Evolutionary conservation across 2,888 invertebrate genomes (phyloP).

Genomic region (Yponomeuta evonymella): DNA sequence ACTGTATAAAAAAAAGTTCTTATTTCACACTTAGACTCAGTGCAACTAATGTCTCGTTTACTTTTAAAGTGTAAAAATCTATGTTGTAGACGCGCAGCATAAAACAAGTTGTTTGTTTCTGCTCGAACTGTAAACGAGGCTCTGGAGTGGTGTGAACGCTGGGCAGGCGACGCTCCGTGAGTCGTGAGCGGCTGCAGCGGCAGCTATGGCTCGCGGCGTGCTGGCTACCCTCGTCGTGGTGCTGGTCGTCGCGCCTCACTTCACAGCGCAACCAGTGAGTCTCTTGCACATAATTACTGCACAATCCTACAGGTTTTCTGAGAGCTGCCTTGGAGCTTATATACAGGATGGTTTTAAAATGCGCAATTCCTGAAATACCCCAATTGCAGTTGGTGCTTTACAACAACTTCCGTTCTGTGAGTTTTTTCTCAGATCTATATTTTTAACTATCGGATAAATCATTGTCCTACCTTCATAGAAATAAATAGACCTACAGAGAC

Average conservation of each 20-base stretch:
- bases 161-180: not conserved
- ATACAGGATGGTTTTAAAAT: not conserved
- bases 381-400: no score
- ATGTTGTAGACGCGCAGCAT: no score
- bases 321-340: not conserved
- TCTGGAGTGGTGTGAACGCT: not conserved
- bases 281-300: constrained; percentile 20
- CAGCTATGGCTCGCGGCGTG: constrained; percentile 33
- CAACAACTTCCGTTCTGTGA: no score
- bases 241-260: constrained; percentile 42
- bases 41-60: not conserved
- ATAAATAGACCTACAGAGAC: no score
- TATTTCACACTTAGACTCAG: no score
- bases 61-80: not conserved
- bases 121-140: not conserved
- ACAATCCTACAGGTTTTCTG: not conserved
- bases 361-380: no score
- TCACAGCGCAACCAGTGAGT: constrained; percentile 59
- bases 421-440: no score
- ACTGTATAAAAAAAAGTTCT: no score
- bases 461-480: no score
- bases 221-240: constrained; percentile 36
- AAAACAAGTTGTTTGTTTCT: not conserved
- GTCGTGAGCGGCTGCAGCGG: constrained; percentile 15
- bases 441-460: no score